These are phyloP conservation scores for Excalfactoria chinensis DNA, from an alignment of 2,113 vertebrate species.

Conservation along the genomic window DNA sequence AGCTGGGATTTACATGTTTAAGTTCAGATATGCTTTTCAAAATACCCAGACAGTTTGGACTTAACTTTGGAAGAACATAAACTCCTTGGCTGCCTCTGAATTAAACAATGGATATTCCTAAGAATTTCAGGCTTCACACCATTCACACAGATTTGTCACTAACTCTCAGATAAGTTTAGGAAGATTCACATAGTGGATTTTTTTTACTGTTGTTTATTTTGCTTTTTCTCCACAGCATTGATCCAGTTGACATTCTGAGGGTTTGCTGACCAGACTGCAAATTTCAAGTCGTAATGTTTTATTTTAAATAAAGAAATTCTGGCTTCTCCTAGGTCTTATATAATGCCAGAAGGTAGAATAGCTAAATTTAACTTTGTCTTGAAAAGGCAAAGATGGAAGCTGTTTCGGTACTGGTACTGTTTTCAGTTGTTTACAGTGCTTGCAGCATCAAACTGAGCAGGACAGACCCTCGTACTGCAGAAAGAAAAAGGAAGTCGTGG, in stretches of 20 bases:
- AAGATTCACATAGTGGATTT: not conserved
- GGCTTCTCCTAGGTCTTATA: not conserved
- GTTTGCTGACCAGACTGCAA: not conserved
- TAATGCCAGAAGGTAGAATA: not conserved
- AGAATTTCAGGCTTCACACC: not conserved
- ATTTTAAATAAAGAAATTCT: not conserved
- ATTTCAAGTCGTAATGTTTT: not conserved
- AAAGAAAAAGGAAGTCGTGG: not conserved
- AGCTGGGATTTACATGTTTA: slow-evolving; percentile 23
- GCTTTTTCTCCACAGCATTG: not conserved
- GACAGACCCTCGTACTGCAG: not conserved
- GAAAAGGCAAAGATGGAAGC: not conserved
- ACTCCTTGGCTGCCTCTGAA: not conserved
- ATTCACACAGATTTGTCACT: not conserved
- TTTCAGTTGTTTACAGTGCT: rapidly evolving
- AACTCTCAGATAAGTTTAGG: not conserved
- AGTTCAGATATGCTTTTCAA: slow-evolving; percentile 33
- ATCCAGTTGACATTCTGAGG: not conserved
- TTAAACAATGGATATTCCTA: not conserved
- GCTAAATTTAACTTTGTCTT: not conserved
- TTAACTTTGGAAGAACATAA: slow-evolving; percentile 5
- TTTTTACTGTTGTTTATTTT: not conserved
- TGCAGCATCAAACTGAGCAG: not conserved
- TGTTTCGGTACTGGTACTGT: not conserved
- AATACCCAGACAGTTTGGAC: not conserved